phyloP scores from a whole-genome alignment of 30 jellyfish, hydroid and myxozoan species.

The Aurelia aurita complex sp. Pacific region DNA sequence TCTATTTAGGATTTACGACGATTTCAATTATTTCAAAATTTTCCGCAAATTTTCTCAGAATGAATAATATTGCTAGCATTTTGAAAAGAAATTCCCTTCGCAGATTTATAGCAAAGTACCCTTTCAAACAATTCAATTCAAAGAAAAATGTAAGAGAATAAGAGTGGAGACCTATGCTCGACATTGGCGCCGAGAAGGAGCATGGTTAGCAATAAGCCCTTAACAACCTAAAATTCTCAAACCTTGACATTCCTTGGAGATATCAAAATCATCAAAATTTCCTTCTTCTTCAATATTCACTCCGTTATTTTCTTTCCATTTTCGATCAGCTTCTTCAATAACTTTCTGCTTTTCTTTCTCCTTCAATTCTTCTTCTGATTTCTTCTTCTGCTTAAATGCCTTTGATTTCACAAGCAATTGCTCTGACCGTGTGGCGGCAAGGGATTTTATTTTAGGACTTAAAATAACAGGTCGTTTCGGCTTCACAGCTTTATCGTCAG shows the following conservation, averaged over 20 bases:
- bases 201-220: too few relatives aligned
- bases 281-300: slow-evolving; percentile 17
- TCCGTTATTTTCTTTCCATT: background rate
- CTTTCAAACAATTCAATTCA: too few relatives aligned
- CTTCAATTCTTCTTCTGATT: slow-evolving; percentile 33
- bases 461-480: background rate
- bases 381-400: slow-evolving; percentile 16
- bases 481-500: background rate
- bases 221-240: background rate
- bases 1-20: too few relatives aligned
- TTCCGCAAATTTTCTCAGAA: too few relatives aligned
- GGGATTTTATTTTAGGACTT: slow-evolving; percentile 2
- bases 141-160: too few relatives aligned
- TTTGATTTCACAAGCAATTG: slow-evolving; percentile 26
- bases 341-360: background rate
- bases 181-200: too few relatives aligned
- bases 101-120: too few relatives aligned
- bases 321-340: slow-evolving; percentile 7
- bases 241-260: slow-evolving; percentile 11
- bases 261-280: slow-evolving; percentile 1
- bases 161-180: too few relatives aligned
- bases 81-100: too few relatives aligned
- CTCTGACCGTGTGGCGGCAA: slow-evolving; percentile 28
- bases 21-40: too few relatives aligned
- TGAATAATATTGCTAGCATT: too few relatives aligned